A percentile compares a stretch with the other conserved stretches of the same genome.
phyloP scores from a whole-genome alignment of 1,140 invertebrate species.

The Tetragnatha versicolor region DNA sequence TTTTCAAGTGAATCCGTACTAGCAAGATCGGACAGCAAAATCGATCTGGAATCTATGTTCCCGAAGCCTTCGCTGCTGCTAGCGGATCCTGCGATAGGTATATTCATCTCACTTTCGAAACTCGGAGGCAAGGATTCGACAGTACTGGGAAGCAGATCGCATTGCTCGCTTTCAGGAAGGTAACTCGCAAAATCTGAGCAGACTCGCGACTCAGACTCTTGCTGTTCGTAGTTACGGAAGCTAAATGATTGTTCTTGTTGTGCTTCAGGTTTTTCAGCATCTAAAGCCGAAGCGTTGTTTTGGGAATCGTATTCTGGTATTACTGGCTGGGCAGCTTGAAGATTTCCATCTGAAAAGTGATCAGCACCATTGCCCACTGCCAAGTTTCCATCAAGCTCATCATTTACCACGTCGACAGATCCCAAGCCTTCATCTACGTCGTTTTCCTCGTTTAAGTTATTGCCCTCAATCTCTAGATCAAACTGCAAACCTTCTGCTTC shows the following conservation, averaged over 20 bases:
- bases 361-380: not conserved
- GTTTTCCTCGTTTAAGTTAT: not conserved
- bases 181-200: slow-evolving; percentile 49
- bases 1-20: slow-evolving; percentile 42
- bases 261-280: slow-evolving; percentile 52
- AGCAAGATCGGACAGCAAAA: slow-evolving; percentile 20
- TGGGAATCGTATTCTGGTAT: slow-evolving; percentile 39
- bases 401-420: not conserved
- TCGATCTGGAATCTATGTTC: slow-evolving; percentile 8
- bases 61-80: slow-evolving; percentile 31
- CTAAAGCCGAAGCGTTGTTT: not conserved
- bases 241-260: slow-evolving; percentile 39
- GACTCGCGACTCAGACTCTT: slow-evolving; percentile 27
- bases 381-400: not conserved
- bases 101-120: slow-evolving; percentile 38
- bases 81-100: slow-evolving; percentile 14
- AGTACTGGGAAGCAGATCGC: slow-evolving; percentile 20
- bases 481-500: slow-evolving; percentile 49
- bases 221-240: slow-evolving; percentile 7
- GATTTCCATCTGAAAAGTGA: slow-evolving; percentile 3
- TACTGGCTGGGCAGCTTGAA: too few species aligned
- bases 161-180: slow-evolving; percentile 55
- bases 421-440: not conserved
- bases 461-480: slow-evolving; percentile 46
- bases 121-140: slow-evolving; percentile 35